Base-by-base conservation (phyloP, 2,797 vertebrate genomes). In the Hemitrygon akajei region DNA sequence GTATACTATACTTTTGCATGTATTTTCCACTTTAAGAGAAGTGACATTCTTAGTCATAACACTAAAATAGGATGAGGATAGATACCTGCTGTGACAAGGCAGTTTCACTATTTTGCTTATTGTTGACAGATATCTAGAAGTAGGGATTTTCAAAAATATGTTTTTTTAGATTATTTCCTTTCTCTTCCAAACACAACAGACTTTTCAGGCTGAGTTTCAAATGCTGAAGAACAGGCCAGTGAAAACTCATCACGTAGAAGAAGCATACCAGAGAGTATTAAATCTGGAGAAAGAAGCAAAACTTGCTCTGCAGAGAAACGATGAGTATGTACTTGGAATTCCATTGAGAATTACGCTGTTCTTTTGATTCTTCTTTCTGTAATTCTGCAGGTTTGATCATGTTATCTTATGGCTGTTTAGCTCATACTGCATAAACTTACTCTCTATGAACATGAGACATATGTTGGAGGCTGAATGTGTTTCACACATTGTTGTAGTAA, bases 181-280 rank as follows among this genome's bases (percentile, higher is more conserved):
- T 60, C 56, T 27, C 47, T 37, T 58, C 73, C 91, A 76, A 93
- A 75, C 20, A 25, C 69, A 75, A 93, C 40, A 93, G 91, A n/a
- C 0, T 27, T 56, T 93, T 7, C 95, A 95, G 79, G 58, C 93
- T 93, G 93, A 95, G 1, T 20, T 94, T 30, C 94, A 94, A 94
- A 94, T 73, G 12, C 75, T 95, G 34, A 80, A 94, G 60, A 89
- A 1, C 56, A 94, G 94, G 1, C 20, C 93, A 5, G 80, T 93
- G 81, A 95, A 87, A 93, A 93, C 94, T 1, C 47, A 7, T 0
- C 95, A 96, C 16, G 69, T 97, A 66, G 58, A 95, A 27, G 93
- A 93, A 56, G 95, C 95, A 93, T 95, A 86, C 93, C 94, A 95
- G 60, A 95, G 95, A 25, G 92, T 97, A 79, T 94, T 84, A 47